Conservation (phyloP, 2,113 vertebrate species). For the Cromileptes altivelis region DNA sequence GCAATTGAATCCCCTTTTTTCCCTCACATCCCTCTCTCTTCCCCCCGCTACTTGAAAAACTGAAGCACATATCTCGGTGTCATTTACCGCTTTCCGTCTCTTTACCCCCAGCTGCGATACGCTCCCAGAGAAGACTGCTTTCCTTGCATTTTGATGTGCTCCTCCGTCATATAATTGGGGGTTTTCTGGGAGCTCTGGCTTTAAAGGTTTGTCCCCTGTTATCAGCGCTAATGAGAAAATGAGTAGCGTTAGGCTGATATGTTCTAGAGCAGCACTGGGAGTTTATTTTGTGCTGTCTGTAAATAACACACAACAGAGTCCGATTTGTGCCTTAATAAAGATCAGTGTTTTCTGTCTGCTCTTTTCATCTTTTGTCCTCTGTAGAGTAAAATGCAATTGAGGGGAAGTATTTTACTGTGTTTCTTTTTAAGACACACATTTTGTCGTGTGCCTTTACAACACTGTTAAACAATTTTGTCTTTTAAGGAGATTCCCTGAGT, state of each 20-base stretch:
- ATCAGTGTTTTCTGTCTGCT: constrained; percentile 21
- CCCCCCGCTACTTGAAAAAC: constrained; percentile 41
- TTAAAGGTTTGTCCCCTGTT: constrained; percentile 75
- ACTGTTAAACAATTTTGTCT: constrained; percentile 21
- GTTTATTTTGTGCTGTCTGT: constrained; percentile 57
- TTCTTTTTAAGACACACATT: background rate
- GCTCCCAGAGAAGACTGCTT: constrained; percentile 28
- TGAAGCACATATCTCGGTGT: constrained; percentile 45
- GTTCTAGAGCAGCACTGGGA: constrained; percentile 48
- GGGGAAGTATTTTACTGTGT: constrained; percentile 4
- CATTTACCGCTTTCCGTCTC: constrained; percentile 53
- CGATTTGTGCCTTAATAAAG: constrained; percentile 34
- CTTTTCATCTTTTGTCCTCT: constrained; percentile 27
- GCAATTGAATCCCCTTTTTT: constrained; percentile 43
- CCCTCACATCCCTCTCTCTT: constrained; percentile 6
- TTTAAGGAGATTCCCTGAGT: constrained; percentile 19
- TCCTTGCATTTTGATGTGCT: constrained; percentile 62
- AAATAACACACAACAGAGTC: constrained; percentile 60
- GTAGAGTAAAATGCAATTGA: background rate
- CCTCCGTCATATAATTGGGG: constrained; percentile 74
- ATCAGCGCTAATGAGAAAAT: constrained; percentile 80
- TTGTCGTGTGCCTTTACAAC: constrained; percentile 10
- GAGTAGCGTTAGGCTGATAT: constrained; percentile 47
- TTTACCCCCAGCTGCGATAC: constrained; percentile 66
- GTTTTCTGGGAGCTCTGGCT: constrained; percentile 62